Percentiles rank a stretch among this genome's conserved stretches.
Evolutionary conservation across 2,888 invertebrate genomes (phyloP).

Genomic region (Hemicrepidius hirtus): DNA sequence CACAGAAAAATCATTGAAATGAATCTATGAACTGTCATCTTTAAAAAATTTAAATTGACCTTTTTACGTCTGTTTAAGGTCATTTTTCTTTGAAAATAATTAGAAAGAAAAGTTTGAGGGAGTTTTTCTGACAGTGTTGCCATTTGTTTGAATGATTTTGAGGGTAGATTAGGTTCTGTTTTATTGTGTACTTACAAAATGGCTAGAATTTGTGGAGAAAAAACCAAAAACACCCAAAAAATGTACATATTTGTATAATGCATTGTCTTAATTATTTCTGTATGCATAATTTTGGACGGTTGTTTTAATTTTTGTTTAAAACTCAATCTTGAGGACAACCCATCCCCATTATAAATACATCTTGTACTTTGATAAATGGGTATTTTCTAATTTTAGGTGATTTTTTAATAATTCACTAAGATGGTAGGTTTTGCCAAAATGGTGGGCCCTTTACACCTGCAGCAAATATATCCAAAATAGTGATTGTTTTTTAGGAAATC

Average conservation of each 20-base stretch:
- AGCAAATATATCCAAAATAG: conserved; percentile 1
- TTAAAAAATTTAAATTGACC: too few species aligned
- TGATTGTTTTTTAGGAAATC: conserved; percentile 27
- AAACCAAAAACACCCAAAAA: conserved; percentile 20
- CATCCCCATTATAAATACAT: conserved; percentile 44
- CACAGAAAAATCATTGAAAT: too few species aligned
- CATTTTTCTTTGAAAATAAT: too few species aligned
- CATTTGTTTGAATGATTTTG: too few species aligned
- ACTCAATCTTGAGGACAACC: conserved; percentile 46
- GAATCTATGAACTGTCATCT: too few species aligned
- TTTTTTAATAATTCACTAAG: neutral
- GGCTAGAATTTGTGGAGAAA: neutral
- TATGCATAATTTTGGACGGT: conserved; percentile 37
- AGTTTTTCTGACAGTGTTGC: too few species aligned
- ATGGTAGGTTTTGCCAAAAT: conserved; percentile 24
- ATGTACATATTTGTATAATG: conserved; percentile 27
- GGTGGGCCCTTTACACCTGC: conserved; percentile 52
- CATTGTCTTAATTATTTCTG: conserved; percentile 27
- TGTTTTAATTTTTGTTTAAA: conserved; percentile 27
- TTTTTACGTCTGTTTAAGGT: too few species aligned
- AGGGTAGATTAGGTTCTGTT: too few species aligned
- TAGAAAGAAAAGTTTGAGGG: too few species aligned
- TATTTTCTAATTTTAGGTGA: conserved; percentile 48
- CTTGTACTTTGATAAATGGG: conserved; percentile 61
- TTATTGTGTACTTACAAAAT: neutral